phyloP scores from a whole-genome alignment of 2,113 vertebrate species.

The Strix aluco region DNA sequence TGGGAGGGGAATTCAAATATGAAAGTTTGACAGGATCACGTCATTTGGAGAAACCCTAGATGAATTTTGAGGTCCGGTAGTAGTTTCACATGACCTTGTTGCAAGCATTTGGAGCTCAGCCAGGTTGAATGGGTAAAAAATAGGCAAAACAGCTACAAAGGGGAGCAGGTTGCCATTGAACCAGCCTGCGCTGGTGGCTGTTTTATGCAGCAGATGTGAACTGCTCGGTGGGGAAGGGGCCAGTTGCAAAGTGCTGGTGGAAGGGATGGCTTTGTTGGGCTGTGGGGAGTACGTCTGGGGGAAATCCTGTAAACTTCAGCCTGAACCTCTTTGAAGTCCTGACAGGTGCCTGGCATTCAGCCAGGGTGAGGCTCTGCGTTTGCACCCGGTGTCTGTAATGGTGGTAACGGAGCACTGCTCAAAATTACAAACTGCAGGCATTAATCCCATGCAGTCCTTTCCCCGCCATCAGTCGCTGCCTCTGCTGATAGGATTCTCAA shows the following conservation, averaged over 20 bases:
- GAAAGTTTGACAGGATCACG: fast-evolving
- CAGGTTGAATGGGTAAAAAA: fast-evolving
- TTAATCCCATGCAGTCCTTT: not conserved
- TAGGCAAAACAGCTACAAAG: not conserved
- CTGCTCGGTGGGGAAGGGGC: fast-evolving
- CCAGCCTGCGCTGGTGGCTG: not conserved
- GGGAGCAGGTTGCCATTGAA: fast-evolving
- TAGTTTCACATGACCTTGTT: not conserved
- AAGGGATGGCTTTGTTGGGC: fast-evolving
- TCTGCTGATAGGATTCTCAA: not conserved
- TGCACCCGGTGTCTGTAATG: not conserved
- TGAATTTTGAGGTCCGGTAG: not conserved
- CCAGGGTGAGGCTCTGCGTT: fast-evolving
- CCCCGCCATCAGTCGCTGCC: not conserved
- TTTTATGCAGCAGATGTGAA: not conserved
- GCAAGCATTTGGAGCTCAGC: not conserved
- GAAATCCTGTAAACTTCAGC: not conserved
- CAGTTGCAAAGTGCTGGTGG: not conserved
- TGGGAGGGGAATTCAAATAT: fast-evolving
- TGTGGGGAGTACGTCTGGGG: not conserved
- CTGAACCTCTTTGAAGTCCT: not conserved
- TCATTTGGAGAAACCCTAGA: not conserved
- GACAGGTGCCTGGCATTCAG: fast-evolving
- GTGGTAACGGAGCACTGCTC: not conserved
- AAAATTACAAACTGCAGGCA: fast-evolving